phyloP scores from a whole-genome alignment of 1,140 invertebrate genomes.

The Lysiphlebus fabarum region DNA sequence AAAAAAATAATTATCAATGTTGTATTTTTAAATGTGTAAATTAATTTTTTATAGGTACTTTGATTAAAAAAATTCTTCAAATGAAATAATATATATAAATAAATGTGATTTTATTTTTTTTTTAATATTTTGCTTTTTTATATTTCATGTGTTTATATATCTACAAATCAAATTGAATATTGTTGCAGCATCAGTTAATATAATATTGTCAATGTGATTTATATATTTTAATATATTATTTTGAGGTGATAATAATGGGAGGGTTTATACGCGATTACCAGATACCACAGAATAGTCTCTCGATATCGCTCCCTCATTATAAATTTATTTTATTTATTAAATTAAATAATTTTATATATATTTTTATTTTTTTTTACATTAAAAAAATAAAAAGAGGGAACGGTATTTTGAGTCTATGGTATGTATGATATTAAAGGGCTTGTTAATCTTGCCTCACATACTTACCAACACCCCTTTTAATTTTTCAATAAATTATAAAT shows the following conservation, averaged over 20 bases:
- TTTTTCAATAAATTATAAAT: background rate
- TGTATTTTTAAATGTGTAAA: too few relatives aligned
- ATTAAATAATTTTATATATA: background rate
- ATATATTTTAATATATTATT: constrained; percentile 16
- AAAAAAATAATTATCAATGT: too few relatives aligned
- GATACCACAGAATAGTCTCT: constrained; percentile 48
- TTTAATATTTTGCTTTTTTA: too few relatives aligned
- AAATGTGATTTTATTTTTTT: too few relatives aligned
- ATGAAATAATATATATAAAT: too few relatives aligned
- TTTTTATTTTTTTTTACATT: background rate
- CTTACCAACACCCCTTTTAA: background rate
- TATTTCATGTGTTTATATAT: too few relatives aligned
- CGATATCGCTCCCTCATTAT: constrained; percentile 47
- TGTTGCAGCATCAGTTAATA: constrained; percentile 5
- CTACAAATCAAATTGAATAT: too few relatives aligned
- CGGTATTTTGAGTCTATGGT: constrained; percentile 31
- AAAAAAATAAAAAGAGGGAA: constrained; percentile 19
- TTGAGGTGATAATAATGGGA: constrained; percentile 46
- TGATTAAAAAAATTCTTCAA: too few relatives aligned
- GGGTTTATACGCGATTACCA: constrained; percentile 54
- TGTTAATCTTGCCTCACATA: constrained; percentile 15
- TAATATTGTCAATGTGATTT: constrained; percentile 20
- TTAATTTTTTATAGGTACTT: too few relatives aligned
- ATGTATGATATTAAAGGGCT: constrained; percentile 22
- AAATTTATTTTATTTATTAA: constrained; percentile 17